Evolutionary conservation across 2,113 vertebrate genomes (phyloP), one percentile per base, ranked within the genome.

Genomic region (Mormyrus lacerda): DNA sequence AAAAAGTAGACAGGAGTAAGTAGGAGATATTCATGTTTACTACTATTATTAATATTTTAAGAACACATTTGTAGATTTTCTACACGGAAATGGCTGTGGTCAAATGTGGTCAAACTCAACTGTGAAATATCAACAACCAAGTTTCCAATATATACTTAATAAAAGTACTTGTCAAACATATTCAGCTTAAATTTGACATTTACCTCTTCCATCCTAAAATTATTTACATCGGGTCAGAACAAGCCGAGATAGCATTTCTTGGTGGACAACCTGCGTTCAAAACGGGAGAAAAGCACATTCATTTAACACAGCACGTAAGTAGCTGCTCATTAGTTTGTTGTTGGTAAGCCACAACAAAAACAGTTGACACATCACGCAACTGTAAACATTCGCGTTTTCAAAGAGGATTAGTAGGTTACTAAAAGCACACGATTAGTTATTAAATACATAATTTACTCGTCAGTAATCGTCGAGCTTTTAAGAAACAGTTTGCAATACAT

Each of bases 191-290:
- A 35, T 27, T 17, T 76, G 8, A 48, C 44, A 85, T 85, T 85
- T 85, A 85, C 83, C 83, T 85, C 10, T 50, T 85, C 83, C 83
- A 85, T 85, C 47, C 47, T 47, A 85, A 48, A 47, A 50, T 50
- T n/a, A 44, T 44, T n/a, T 44, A 84, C 8, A 85, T 47, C 21
- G 24, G 83, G 24, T 3, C 48, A 47, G n/a, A 85, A 85, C n/a
- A 27, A 85, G 83, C 11, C 3, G 17, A n/a, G 82, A 85, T n/a
- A 85, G 21, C 73, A 79, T 79, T 79, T 19, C 73, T 42, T 79
- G 73, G 35, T 79, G 73, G 73, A 79, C 17, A 50, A 85, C 44
- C 83, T 85, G 83, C n/a, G 24, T 85, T 85, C 45, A 27, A 45
- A 50, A 42, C 31, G 47, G 48, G n/a, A 13, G 15, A 13, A 50